Percentiles rank a stretch among this genome's conserved stretches.
Evolutionary conservation across 2,113 vertebrate genomes (phyloP).

Genomic region (Phoenicopterus ruber): DNA sequence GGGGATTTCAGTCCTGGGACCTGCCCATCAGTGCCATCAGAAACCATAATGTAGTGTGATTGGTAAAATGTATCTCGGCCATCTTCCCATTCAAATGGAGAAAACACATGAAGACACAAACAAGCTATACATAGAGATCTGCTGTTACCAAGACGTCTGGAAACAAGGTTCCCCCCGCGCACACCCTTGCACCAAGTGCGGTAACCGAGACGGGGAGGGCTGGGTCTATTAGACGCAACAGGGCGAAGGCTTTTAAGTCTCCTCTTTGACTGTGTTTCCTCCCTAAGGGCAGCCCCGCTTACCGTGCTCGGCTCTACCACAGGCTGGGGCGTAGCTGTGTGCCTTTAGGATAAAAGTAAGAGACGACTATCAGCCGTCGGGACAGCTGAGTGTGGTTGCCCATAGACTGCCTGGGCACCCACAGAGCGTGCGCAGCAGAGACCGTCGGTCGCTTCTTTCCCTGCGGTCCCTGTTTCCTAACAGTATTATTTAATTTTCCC

Average conservation of each 20-base stretch:
- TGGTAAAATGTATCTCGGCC: background rate
- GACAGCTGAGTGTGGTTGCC: background rate
- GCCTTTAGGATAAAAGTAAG: background rate
- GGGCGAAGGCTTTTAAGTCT: background rate
- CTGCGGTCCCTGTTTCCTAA: background rate
- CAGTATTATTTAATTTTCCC: background rate
- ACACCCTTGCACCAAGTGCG: too few species aligned
- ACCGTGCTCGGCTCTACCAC: accelerated
- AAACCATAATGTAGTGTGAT: background rate
- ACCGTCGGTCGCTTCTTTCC: background rate
- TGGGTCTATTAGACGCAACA: background rate
- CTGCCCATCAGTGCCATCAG: background rate
- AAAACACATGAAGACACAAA: background rate
- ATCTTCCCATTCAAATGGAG: background rate
- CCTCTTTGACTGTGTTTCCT: background rate
- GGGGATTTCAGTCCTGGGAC: background rate
- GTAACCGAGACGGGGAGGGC: background rate
- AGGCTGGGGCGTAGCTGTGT: background rate
- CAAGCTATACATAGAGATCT: background rate
- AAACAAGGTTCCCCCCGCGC: background rate
- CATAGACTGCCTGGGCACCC: background rate
- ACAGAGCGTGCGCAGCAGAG: background rate
- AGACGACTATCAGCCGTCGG: background rate
- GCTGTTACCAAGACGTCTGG: background rate
- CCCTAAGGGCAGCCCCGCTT: background rate